These are phyloP conservation scores for Diabrotica undecimpunctata DNA, from an alignment of 1,140 invertebrate genomes.

Conservation along the genomic window DNA sequence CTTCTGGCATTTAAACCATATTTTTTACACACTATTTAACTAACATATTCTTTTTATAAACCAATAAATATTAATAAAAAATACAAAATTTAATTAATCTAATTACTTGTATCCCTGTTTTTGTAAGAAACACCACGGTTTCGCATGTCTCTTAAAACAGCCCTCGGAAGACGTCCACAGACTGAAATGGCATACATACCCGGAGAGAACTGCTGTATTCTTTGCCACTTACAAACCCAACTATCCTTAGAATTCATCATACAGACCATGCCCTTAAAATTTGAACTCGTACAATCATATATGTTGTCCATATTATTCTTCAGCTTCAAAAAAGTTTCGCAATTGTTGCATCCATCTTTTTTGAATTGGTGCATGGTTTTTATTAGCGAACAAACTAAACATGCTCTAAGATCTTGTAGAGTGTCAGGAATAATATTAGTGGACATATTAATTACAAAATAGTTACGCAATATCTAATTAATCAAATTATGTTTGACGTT, in stretches of 20 bases:
- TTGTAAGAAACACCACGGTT: conserved; percentile 82
- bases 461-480: too few species aligned
- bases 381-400: conserved; percentile 90
- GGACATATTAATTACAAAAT: conserved; percentile 49
- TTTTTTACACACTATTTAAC: too few species aligned
- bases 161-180: conserved; percentile 80
- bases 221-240: conserved; percentile 97
- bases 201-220: conserved; percentile 87
- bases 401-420: conserved; percentile 83
- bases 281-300: conserved; percentile 94
- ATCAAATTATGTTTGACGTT: too few species aligned
- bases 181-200: conserved; percentile 96
- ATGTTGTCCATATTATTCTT: conserved; percentile 94
- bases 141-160: conserved; percentile 88
- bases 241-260: conserved; percentile 93
- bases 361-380: conserved; percentile 98
- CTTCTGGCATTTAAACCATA: too few species aligned
- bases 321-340: conserved; percentile 91
- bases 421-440: conserved; percentile 83
- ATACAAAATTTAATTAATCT: too few species aligned
- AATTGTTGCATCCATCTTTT: conserved; percentile 96
- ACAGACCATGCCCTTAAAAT: conserved; percentile 95
- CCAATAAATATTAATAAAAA: too few species aligned
- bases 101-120: conserved; percentile 75
- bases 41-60: too few species aligned